A percentile compares a stretch with the other conserved stretches of the same genome.
phyloP scores from a whole-genome alignment of 2,113 vertebrate species.

The Megatriorchis doriae region DNA sequence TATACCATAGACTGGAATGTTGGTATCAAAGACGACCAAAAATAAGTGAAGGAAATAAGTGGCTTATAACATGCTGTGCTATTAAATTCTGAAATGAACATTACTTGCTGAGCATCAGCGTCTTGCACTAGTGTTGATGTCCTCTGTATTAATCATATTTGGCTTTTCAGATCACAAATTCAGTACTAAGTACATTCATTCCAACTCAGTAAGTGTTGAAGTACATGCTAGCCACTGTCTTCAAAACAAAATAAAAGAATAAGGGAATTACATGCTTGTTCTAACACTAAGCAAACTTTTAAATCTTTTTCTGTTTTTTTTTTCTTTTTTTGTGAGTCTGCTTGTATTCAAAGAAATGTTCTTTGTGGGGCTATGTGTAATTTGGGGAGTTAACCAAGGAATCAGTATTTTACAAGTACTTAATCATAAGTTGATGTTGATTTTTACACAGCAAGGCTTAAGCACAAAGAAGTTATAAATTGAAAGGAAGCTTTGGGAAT shows the following conservation, averaged over 20 bases:
- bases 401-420: not conserved
- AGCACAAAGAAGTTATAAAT: not conserved
- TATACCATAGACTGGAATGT: not conserved
- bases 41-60: not conserved
- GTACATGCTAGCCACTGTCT: not conserved
- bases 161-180: not conserved
- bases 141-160: not conserved
- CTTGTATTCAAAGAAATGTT: not conserved
- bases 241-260: not conserved
- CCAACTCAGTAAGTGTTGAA: not conserved
- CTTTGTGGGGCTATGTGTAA: fast-evolving
- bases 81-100: not conserved
- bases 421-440: not conserved
- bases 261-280: not conserved
- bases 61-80: fast-evolving
- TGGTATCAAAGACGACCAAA: not conserved
- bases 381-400: not conserved
- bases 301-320: not conserved
- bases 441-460: not conserved
- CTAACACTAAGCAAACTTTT: not conserved
- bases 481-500: not conserved
- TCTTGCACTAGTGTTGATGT: not conserved
- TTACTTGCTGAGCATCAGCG: not conserved
- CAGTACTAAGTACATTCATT: not conserved
- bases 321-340: not conserved